Conservation (phyloP, 2,113 vertebrate genomes). For the Chaetodon auriga region DNA sequence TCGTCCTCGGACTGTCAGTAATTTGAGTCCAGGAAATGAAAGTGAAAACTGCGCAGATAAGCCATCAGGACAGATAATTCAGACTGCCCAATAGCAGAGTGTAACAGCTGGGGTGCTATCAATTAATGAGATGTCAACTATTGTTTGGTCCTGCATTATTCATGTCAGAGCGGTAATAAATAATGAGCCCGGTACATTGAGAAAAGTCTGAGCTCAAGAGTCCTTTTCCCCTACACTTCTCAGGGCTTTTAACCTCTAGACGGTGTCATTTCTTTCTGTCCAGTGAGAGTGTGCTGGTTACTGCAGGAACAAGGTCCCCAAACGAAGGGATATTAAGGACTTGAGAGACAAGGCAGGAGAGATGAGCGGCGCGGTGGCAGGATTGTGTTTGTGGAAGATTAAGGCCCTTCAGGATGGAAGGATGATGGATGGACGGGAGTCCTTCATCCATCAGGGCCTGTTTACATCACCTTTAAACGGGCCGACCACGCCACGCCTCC, state of each 20-base stretch:
- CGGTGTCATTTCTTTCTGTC: conserved; percentile 56
- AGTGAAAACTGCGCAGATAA: conserved; percentile 12
- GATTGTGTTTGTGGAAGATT: conserved; percentile 81
- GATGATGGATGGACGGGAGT: conserved; percentile 77
- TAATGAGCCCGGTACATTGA: conserved; percentile 54
- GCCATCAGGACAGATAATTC: conserved; percentile 21
- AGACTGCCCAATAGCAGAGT: conserved; percentile 5
- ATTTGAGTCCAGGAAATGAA: background rate
- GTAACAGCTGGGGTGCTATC: conserved; percentile 55
- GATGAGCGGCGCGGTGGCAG: conserved; percentile 64
- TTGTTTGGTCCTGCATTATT: conserved; percentile 70
- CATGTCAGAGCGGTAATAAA: conserved; percentile 59
- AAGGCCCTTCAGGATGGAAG: conserved; percentile 77
- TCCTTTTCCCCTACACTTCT: conserved; percentile 8
- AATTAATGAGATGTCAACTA: conserved; percentile 77
- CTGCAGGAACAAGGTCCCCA: conserved; percentile 61
- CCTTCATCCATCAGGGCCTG: conserved; percentile 80
- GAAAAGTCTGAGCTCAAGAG: conserved; percentile 42
- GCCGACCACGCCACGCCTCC: conserved; percentile 47
- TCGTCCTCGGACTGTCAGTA: background rate
- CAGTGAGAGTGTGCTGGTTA: conserved; percentile 27
- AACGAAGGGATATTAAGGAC: conserved; percentile 69
- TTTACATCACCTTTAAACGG: conserved; percentile 81
- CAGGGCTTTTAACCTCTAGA: conserved; percentile 59
- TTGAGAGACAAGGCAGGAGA: conserved; percentile 62